phyloP scores from a whole-genome alignment of 2,888 invertebrate genomes.

The Noctua fimbriata region DNA sequence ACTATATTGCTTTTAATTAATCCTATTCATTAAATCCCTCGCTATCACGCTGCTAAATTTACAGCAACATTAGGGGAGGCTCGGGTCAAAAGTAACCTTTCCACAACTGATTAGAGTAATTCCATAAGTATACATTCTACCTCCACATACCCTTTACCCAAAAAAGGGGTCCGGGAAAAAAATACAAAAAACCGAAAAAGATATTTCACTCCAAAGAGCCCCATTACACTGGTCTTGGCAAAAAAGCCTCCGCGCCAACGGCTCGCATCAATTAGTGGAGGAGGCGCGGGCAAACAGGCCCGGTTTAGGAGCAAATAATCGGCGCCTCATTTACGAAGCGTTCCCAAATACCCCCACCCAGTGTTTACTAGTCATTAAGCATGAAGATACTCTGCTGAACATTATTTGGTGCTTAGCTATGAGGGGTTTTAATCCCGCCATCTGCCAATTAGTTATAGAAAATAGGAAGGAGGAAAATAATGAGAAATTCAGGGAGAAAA shows the following conservation, averaged over 20 bases:
- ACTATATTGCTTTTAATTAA: slow-evolving; percentile 66
- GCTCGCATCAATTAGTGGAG: slow-evolving; percentile 85
- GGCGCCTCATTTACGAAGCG: slow-evolving; percentile 81
- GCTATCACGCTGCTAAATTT: slow-evolving; percentile 59
- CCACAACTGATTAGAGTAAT: slow-evolving; percentile 70
- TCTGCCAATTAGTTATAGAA: slow-evolving; percentile 52
- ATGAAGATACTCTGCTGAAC: slow-evolving; percentile 73
- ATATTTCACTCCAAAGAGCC: slow-evolving; percentile 84
- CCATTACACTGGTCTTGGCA: slow-evolving; percentile 83
- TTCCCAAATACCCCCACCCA: slow-evolving; percentile 72
- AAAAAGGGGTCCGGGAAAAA: slow-evolving; percentile 68
- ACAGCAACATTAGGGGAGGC: slow-evolving; percentile 58
- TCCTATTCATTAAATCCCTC: slow-evolving; percentile 66
- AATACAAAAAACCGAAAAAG: slow-evolving; percentile 79
- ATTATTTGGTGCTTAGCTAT: slow-evolving; percentile 62
- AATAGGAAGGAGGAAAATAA: slow-evolving; percentile 22
- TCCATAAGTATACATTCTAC: slow-evolving; percentile 64
- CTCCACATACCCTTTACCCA: slow-evolving; percentile 60
- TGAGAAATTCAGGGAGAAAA: background rate
- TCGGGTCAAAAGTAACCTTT: slow-evolving; percentile 66
- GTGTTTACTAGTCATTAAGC: slow-evolving; percentile 87
- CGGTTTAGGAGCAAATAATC: slow-evolving; percentile 83
- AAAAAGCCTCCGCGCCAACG: slow-evolving; percentile 76
- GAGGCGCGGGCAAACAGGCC: slow-evolving; percentile 79
- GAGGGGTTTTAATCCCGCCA: slow-evolving; percentile 56